Conservation (phyloP, 2,888 invertebrate genomes). For the Perdita meconis region DNA sequence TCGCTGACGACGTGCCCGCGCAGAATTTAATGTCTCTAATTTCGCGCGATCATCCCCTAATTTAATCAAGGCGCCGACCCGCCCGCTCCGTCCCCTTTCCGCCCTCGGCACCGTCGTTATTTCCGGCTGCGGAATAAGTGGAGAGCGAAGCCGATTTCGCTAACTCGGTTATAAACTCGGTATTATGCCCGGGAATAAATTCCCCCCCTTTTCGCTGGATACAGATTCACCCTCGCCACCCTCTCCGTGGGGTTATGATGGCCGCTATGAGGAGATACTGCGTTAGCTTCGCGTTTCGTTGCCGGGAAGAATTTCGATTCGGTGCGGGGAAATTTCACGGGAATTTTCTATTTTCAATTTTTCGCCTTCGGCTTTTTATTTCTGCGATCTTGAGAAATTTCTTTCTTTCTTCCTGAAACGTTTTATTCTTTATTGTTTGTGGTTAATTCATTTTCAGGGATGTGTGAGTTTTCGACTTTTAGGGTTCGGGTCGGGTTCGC, state of each 20-base stretch:
- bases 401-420: too few relatives aligned
- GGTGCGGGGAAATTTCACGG: too few relatives aligned
- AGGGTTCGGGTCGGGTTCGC: too few relatives aligned
- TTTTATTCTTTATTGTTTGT: too few relatives aligned
- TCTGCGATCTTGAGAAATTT: too few relatives aligned
- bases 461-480: too few relatives aligned
- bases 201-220: slow-evolving; percentile 39
- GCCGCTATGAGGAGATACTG: slow-evolving; percentile 75
- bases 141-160: slow-evolving; percentile 73
- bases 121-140: slow-evolving; percentile 59
- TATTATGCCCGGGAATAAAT: slow-evolving; percentile 74
- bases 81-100: slow-evolving; percentile 42
- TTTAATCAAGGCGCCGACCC: slow-evolving; percentile 79
- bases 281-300: slow-evolving; percentile 61
- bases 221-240: slow-evolving; percentile 31
- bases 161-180: slow-evolving; percentile 80
- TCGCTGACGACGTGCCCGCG: slow-evolving; percentile 36
- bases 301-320: not conserved
- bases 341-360: too few relatives aligned
- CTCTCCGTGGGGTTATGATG: slow-evolving; percentile 72
- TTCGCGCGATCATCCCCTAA: slow-evolving; percentile 82
- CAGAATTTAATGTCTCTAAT: slow-evolving; percentile 83
- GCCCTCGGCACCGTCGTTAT: slow-evolving; percentile 59
- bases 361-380: too few relatives aligned
- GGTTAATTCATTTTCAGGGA: too few relatives aligned